Base-by-base conservation (phyloP, 1,140 invertebrate species). In the Bombus superbus region DNA sequence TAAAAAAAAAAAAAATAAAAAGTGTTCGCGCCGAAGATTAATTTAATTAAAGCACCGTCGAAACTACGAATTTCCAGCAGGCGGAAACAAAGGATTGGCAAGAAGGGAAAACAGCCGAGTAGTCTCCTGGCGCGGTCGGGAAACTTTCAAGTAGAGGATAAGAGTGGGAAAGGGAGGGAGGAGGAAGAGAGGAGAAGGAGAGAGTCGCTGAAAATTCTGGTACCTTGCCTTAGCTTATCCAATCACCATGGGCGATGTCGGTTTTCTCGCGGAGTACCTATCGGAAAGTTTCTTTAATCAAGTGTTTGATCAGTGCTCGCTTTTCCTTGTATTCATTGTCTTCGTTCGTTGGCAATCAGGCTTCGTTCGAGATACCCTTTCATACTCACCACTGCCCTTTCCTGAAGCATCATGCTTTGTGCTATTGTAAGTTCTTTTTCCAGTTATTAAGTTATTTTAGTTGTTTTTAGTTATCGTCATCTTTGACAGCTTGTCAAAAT, bases 211-310 rank as follows among this genome's bases (percentile, higher is more conserved):
- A 62, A 87, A 73, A 72, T 80, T 85, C 76, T 88, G 86, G 86
- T 90, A 62, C 85, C 85, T 78, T 90, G 59, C 85, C 85, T 78
- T 85, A 76, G 80, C 89, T 91, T 91, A 91, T 92, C 92, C 91
- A 93, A 92, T 92, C 92, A 91, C 84, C 80, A 74, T 81, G 62
- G 75, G 62, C 75, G 47, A 84, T 78, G 87, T 87, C 81, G 89
- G 85, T 89, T 90, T 85, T 89, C 83, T 86, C 82, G 85, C 81
- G 75, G 47, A 90, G 90, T 87, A 88, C 80, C 88, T 91, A 92
- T 93, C 88, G 87, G 73, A 92, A 93, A 93, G 81, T 93, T 93
- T 93, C 88, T 92, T 92, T 93, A 93, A 93, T 93, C 92, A 93
- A 93, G 92, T 93, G 91, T 93, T 92, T 93, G 91, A 93, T 93